Percentiles rank a stretch among this genome's conserved stretches.
Conservation (phyloP, 2,113 vertebrate genomes). For the Origma solitaria region DNA sequence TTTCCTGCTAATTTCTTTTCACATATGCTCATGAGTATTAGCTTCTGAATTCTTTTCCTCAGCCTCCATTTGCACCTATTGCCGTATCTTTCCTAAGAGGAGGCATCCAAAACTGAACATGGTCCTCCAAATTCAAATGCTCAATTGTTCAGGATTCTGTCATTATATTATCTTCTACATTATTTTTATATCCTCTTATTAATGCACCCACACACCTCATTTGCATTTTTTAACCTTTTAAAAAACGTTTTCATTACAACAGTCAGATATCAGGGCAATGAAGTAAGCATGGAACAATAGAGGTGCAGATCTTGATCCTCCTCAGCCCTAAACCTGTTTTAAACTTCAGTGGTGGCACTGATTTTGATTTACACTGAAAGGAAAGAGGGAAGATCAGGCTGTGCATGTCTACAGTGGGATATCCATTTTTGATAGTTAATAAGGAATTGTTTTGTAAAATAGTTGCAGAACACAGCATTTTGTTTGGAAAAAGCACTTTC, state of each 20-base stretch:
- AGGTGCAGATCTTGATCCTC: constrained; percentile 5
- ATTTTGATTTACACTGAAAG: constrained; percentile 5
- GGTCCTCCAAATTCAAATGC: constrained; percentile 30
- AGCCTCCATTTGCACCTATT: constrained; percentile 5
- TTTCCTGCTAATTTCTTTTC: background rate
- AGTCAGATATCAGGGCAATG: constrained; percentile 29
- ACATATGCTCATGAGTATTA: background rate
- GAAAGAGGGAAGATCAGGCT: background rate
- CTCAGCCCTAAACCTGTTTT: background rate
- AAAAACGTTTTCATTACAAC: constrained; percentile 40
- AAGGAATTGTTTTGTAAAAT: background rate
- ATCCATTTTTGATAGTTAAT: background rate
- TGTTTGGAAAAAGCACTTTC: background rate
- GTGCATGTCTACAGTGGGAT: background rate
- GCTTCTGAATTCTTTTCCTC: background rate
- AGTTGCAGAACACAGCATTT: background rate
- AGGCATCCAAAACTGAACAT: background rate
- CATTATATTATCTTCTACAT: constrained; percentile 58
- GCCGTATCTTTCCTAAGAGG: background rate
- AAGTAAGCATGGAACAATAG: constrained; percentile 42
- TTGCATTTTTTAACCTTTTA: constrained; percentile 68
- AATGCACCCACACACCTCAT: constrained; percentile 65
- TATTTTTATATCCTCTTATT: constrained; percentile 72
- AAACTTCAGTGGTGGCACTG: background rate
- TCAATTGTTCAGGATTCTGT: constrained; percentile 60